Percentiles rank a stretch among this genome's conserved stretches.
Evolutionary conservation across 1,140 invertebrate genomes (phyloP).

Genomic region (Heliconius hermathena): DNA sequence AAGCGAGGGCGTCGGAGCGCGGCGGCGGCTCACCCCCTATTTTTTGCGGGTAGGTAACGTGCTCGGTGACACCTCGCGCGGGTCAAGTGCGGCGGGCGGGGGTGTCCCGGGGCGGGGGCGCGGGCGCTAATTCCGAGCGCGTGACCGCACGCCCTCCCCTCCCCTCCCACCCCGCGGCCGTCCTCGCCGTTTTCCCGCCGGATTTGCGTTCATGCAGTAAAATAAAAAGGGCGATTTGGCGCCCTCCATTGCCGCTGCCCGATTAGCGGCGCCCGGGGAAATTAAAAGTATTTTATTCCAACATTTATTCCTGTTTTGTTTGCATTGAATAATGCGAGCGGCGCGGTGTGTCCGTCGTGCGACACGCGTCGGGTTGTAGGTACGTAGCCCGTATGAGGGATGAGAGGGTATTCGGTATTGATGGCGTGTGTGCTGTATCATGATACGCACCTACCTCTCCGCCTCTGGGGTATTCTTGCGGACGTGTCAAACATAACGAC

Average conservation of each 20-base stretch:
- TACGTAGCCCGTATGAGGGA: constrained; percentile 37
- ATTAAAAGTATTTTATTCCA: constrained; percentile 81
- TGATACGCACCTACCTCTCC: constrained; percentile 23
- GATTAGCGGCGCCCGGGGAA: constrained; percentile 80
- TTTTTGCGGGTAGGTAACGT: constrained; percentile 66
- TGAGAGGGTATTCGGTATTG: constrained; percentile 55
- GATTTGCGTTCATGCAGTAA: constrained; percentile 79
- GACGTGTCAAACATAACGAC: constrained; percentile 28
- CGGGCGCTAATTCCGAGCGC: constrained; percentile 68
- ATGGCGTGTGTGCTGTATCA: constrained; percentile 42
- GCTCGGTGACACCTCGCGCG: constrained; percentile 71
- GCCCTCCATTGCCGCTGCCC: constrained; percentile 73
- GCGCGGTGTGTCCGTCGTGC: constrained; percentile 49
- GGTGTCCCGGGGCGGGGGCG: constrained; percentile 32
- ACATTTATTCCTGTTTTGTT: constrained; percentile 79
- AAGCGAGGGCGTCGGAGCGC: constrained; percentile 40
- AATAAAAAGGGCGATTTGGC: constrained; percentile 81
- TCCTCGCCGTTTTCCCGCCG: constrained; percentile 70
- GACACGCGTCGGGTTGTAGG: constrained; percentile 39
- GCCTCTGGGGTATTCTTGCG: constrained; percentile 16
- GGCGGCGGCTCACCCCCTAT: constrained; percentile 50
- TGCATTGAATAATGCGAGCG: constrained; percentile 68
- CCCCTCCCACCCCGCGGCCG: constrained; percentile 28
- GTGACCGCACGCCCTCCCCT: constrained; percentile 61
- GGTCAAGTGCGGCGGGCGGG: constrained; percentile 66